These are phyloP conservation scores for Pseudochirops corinnae DNA, from an alignment of 2,797 vertebrate genomes.

Conservation along the genomic window DNA sequence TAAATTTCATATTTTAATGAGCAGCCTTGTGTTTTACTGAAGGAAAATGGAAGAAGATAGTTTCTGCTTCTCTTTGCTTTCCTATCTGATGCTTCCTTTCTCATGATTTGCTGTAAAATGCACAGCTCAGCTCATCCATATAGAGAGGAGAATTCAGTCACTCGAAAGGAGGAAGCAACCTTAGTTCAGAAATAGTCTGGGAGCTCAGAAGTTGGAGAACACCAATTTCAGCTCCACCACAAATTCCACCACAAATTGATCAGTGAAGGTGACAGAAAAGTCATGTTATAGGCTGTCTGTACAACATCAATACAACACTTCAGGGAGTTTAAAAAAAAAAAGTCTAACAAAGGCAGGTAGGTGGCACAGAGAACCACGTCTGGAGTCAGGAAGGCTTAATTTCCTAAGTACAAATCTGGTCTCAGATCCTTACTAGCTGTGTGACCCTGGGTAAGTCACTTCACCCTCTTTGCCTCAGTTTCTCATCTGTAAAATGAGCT, in stretches of 20 bases:
- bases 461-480: neutral
- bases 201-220: neutral
- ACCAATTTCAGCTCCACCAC: neutral
- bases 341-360: neutral
- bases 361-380: neutral
- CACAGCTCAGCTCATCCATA: neutral
- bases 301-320: neutral
- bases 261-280: neutral
- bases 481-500: neutral
- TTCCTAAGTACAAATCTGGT: neutral
- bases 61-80: conserved; percentile 42
- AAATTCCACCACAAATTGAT: neutral
- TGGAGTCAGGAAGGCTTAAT: neutral
- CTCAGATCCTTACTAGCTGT: neutral
- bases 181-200: neutral
- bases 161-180: neutral
- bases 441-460: neutral
- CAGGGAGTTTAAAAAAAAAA: neutral
- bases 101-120: neutral
- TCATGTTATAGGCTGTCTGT: neutral
- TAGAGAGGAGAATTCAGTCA: neutral
- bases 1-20: conserved; percentile 18
- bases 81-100: neutral
- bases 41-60: neutral
- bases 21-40: neutral